These are phyloP conservation scores for Drosophila virilis DNA, from an alignment of 1,140 invertebrate genomes.

Conservation along the genomic window DNA sequence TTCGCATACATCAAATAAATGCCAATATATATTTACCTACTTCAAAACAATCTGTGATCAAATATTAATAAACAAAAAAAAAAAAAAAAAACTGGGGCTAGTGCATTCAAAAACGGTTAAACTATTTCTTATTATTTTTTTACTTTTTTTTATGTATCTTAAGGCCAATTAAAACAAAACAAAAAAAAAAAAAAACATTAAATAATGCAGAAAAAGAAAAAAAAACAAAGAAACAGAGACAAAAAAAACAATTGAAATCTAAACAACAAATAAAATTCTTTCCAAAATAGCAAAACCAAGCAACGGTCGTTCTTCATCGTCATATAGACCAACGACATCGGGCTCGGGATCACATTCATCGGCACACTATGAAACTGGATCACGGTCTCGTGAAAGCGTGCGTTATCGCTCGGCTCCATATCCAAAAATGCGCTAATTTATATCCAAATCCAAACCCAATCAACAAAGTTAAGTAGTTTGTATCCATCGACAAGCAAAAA, in stretches of 20 bases:
- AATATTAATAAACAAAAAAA: constrained; percentile 17
- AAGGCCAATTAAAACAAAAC: constrained; percentile 38
- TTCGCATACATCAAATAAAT: constrained; percentile 30
- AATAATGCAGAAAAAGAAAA: constrained; percentile 27
- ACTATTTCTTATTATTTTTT: constrained; percentile 52
- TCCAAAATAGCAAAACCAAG: constrained; percentile 84
- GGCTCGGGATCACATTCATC: constrained; percentile 84
- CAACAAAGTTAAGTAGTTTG: constrained; percentile 62
- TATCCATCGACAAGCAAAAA: constrained; percentile 39
- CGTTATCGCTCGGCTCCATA: constrained; percentile 83
- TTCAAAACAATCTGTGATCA: constrained; percentile 41
- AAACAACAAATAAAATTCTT: constrained; percentile 80
- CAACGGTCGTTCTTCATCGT: constrained; percentile 84
- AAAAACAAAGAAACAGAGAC: constrained; percentile 42
- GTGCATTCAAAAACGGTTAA: constrained; percentile 82
- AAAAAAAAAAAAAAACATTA: constrained; percentile 13
- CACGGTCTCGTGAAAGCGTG: constrained; percentile 84
- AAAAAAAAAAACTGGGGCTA: constrained; percentile 51
- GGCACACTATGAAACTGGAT: constrained; percentile 83
- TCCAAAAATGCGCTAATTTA: constrained; percentile 82
- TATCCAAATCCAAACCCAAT: constrained; percentile 35
- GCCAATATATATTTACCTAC: constrained; percentile 19
- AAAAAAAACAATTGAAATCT: constrained; percentile 67
- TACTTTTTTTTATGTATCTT: constrained; percentile 59
- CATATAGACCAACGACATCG: constrained; percentile 82